Evolutionary conservation across 2,888 invertebrate species (phyloP).

Genomic region (Lumbricus terrestris): DNA sequence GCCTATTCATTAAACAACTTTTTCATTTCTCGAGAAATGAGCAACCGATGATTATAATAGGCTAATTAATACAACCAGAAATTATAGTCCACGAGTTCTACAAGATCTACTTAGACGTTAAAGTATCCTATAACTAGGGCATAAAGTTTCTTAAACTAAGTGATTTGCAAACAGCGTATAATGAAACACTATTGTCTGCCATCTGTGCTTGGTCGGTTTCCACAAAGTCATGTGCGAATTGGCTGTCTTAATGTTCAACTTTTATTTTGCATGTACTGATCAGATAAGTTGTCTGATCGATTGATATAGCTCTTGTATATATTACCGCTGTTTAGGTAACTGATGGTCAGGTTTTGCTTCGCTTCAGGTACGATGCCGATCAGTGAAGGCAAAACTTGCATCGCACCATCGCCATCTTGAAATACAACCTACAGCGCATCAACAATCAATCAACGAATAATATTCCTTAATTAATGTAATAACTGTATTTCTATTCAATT

Average conservation of each 20-base stretch:
- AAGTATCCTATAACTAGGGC: no score
- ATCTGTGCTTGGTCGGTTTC: background rate
- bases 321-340: constrained; percentile 7
- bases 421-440: background rate
- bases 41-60: no score
- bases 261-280: background rate
- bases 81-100: background rate
- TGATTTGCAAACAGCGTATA: background rate
- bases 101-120: background rate
- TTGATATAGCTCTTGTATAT: background rate
- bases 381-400: background rate
- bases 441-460: background rate
- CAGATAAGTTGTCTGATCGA: background rate
- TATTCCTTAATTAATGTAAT: background rate
- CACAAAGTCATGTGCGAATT: background rate
- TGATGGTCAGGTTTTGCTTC: background rate
- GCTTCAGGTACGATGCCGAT: background rate
- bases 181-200: background rate
- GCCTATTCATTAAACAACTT: no score
- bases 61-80: background rate
- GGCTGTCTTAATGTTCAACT: background rate
- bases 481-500: no score
- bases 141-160: background rate
- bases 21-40: no score
- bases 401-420: constrained; percentile 12